Conservation (phyloP, 2,888 invertebrate species). For the Eupithecia centaureata region DNA sequence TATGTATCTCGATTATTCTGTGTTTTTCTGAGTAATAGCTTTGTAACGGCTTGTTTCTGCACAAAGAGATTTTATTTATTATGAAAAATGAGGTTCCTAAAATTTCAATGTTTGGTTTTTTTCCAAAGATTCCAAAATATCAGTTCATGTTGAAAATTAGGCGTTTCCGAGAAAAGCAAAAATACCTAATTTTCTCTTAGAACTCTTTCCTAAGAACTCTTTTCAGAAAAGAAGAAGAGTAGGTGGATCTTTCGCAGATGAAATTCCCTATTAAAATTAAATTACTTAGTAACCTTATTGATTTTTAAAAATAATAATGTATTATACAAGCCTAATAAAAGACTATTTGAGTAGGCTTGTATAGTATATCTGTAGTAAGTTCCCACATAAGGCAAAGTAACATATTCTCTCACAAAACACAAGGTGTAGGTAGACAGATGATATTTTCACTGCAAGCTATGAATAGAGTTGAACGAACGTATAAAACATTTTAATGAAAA, state of each 20-base stretch:
- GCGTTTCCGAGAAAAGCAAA: no score
- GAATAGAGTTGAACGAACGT: conserved; percentile 30
- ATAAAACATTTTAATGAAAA: conserved; percentile 23
- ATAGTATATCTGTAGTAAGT: no score
- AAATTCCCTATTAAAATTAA: no score
- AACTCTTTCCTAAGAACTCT: no score
- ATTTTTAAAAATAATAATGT: no score
- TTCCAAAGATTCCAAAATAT: neutral
- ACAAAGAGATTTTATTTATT: conserved; percentile 32
- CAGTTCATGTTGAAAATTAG: no score
- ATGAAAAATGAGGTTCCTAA: neutral
- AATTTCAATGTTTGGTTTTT: neutral
- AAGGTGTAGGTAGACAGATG: neutral
- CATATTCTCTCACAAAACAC: neutral
- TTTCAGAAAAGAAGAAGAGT: no score
- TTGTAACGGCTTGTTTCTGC: conserved; percentile 37
- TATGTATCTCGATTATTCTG: conserved; percentile 47
- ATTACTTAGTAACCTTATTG: no score
- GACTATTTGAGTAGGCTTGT: no score
- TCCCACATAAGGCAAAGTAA: neutral
- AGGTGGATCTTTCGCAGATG: no score
- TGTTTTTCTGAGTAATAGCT: conserved; percentile 30
- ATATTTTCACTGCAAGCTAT: neutral
- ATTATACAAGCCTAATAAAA: no score
- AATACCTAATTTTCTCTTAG: no score